Base-by-base conservation (phyloP, 1,140 invertebrate genomes). In the Drosophila pachea region DNA sequence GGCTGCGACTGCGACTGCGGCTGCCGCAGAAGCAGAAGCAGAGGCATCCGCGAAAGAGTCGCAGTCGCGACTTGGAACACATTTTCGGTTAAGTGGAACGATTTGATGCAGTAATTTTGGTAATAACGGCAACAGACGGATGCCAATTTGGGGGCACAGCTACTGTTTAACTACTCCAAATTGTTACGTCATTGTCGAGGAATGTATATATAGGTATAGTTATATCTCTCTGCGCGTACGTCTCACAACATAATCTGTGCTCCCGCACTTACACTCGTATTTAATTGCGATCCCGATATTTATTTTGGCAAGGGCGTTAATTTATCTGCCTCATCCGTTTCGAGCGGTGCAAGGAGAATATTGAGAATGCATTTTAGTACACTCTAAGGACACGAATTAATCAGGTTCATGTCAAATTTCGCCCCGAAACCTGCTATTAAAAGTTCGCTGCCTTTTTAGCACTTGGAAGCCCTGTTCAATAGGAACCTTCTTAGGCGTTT, bases 41-140 rank as follows among this genome's bases (percentile, higher is more conserved):
- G 52, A 73, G 52, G 79, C 60, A 56, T 61, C 54, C 63, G 58
- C 65, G 64, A 68, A 53, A 32, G 40, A n/a, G 40, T 12, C n/a
- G 5, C 53, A 58, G 45, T 58, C 36, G 29, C 50, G 64, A 50
- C 65, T 29, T 68, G 64, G 68, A 74, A 73, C 22, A 42, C 76
- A 70, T 83, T 71, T 79, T 84, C 66, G 55, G 48, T 74, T 79
- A 74, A 78, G 81, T 79, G 81, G 81, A 74, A 74, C 78, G 73
- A 86, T 86, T 86, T 81, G 64, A 73, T 81, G 81, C 68, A 71
- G 76, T 78, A 86, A 86, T 86, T 86, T 86, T 61, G 66, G 77
- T 81, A 86, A 86, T 86, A 81, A 78, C 74, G 61, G 74, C 73
- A 69, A 68, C 63, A 60, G 74, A 81, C 75, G 72, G 68, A 61